Conservation (phyloP, 2,888 invertebrate genomes). For the Halictus ligatus region DNA sequence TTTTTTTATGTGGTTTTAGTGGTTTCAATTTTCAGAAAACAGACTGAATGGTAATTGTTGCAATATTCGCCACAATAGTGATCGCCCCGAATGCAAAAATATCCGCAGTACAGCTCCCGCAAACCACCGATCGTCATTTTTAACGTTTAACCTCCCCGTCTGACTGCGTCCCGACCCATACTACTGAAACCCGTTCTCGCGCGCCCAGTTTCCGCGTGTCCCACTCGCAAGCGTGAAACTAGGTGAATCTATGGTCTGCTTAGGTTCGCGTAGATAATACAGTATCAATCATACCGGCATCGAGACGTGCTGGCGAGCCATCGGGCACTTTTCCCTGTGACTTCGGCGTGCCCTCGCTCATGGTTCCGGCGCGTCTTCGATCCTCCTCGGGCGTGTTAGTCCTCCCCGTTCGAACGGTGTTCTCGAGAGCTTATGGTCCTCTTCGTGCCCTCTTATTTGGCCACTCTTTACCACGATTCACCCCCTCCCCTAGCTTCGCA, state of each 20-base stretch:
- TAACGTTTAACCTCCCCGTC: neutral
- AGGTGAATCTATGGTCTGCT: neutral
- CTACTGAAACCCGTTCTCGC: neutral
- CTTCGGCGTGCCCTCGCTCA: constrained; percentile 79
- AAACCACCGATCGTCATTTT: neutral
- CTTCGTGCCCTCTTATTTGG: constrained; percentile 25
- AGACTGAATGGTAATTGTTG: neutral
- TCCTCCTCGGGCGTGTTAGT: constrained; percentile 46
- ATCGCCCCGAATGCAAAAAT: neutral
- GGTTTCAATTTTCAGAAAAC: neutral
- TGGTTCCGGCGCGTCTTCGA: constrained; percentile 68
- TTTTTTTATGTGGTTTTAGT: neutral
- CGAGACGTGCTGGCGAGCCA: constrained; percentile 74
- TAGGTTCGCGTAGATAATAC: neutral
- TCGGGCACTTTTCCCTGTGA: constrained; percentile 73
- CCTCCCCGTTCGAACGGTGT: constrained; percentile 50
- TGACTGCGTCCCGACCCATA: neutral
- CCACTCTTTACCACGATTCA: constrained; percentile 5
- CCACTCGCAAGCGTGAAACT: neutral
- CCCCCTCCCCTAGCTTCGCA: neutral
- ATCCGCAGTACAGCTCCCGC: neutral
- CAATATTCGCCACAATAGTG: neutral
- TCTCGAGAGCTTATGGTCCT: constrained; percentile 32
- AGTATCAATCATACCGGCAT: constrained; percentile 76
- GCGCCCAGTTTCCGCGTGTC: neutral